Conservation (phyloP, 2,888 invertebrate species). For the Busseola fusca region DNA sequence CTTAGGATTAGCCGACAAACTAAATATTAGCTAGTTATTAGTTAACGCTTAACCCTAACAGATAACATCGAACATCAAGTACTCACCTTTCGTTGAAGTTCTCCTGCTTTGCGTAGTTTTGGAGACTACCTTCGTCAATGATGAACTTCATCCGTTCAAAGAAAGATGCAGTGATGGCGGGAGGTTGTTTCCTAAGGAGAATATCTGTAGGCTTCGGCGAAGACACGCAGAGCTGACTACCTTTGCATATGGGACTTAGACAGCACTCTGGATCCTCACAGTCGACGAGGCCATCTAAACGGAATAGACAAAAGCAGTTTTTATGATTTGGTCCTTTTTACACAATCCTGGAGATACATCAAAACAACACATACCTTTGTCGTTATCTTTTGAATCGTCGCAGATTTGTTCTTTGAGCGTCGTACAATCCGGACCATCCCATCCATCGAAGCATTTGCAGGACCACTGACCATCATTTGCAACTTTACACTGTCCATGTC, state of each 20-base stretch:
- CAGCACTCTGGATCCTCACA: conserved; percentile 99
- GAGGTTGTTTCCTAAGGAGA: conserved; percentile 97
- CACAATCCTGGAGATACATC: not conserved
- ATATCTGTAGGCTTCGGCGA: conserved; percentile 99
- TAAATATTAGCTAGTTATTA: conserved; percentile 45
- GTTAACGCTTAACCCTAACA: conserved; percentile 66
- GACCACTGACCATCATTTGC: conserved; percentile 96
- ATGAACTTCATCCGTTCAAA: conserved; percentile 99
- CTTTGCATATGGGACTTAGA: conserved; percentile 93
- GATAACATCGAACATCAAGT: conserved; percentile 82
- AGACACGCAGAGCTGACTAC: conserved; percentile 97
- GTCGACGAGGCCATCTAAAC: conserved; percentile 97
- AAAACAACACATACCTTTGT: conserved; percentile 93
- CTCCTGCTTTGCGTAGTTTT: conserved; percentile 98
- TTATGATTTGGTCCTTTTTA: not conserved
- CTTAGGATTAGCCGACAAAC: conserved; percentile 43
- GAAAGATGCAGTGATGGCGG: conserved; percentile 98
- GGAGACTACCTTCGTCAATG: conserved; percentile 99
- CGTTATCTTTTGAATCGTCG: conserved; percentile 98
- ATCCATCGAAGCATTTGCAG: conserved; percentile 98
- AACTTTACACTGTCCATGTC: conserved; percentile 97
- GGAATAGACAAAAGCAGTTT: conserved; percentile 54
- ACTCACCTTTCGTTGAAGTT: conserved; percentile 99
- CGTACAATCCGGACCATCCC: conserved; percentile 98
- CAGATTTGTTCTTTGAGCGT: conserved; percentile 97